Percentiles rank a stretch among this genome's conserved stretches.
These are phyloP conservation scores for Picus viridis DNA, from an alignment of 2,797 vertebrate genomes.

Conservation along the genomic window DNA sequence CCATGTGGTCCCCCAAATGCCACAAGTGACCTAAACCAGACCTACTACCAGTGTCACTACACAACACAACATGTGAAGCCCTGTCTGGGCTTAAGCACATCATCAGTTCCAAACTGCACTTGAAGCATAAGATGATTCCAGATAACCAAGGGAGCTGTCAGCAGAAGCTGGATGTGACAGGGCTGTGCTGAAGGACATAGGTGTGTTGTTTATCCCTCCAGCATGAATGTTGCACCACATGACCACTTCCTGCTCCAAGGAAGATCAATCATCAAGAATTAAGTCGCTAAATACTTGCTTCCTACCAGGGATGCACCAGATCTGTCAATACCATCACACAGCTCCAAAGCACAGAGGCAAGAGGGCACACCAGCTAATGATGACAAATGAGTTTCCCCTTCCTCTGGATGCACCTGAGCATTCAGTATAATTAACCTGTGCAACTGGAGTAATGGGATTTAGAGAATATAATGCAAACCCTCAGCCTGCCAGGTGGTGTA, in stretches of 20 bases:
- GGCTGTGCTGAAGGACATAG: background rate
- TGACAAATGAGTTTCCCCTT: background rate
- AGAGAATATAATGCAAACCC: background rate
- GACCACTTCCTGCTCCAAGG: accelerated
- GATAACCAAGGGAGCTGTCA: background rate
- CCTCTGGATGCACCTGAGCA: background rate
- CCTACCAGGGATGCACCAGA: background rate
- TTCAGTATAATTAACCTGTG: background rate
- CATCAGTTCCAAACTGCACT: accelerated
- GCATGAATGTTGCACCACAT: accelerated
- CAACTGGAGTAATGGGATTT: background rate
- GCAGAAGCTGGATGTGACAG: background rate
- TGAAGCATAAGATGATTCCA: too few relatives aligned
- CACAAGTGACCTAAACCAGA: background rate
- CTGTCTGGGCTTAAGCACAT: background rate
- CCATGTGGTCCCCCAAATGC: background rate
- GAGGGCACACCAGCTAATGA: background rate
- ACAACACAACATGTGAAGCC: background rate
- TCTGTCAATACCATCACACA: background rate
- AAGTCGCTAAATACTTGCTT: background rate
- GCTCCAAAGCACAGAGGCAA: background rate
- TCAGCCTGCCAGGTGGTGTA: background rate
- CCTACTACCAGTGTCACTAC: background rate
- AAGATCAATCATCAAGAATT: background rate
- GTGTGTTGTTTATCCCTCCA: background rate